A percentile compares a stretch with the other conserved stretches of the same genome.
Conservation (phyloP, 1,140 invertebrate species). For the Chlorops oryzae region DNA sequence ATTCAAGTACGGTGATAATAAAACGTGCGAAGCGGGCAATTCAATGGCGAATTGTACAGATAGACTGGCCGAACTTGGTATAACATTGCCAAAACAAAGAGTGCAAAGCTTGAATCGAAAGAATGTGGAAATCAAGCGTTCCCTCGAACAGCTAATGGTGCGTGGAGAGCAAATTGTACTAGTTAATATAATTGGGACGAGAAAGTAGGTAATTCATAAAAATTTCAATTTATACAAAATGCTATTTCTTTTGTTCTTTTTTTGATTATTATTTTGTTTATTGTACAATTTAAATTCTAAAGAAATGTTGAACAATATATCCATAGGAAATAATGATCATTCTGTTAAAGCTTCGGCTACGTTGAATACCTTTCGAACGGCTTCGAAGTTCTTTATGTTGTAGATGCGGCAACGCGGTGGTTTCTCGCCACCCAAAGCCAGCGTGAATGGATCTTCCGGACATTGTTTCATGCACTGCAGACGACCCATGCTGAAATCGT, state of each 20-base stretch:
- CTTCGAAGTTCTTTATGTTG: conserved; percentile 62
- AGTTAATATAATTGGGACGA: conserved; percentile 22
- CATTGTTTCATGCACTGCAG: conserved; percentile 67
- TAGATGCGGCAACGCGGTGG: conserved; percentile 70
- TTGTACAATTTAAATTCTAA: too few species aligned
- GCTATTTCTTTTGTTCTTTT: too few species aligned
- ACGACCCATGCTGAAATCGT: conserved; percentile 60
- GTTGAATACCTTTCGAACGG: conserved; percentile 49
- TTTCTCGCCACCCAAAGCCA: conserved; percentile 78
- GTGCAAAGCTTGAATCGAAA: conserved; percentile 56
- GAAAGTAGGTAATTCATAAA: too few species aligned
- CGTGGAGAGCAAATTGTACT: conserved; percentile 76
- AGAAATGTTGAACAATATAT: too few species aligned
- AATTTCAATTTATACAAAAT: too few species aligned
- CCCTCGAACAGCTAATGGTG: conserved; percentile 73
- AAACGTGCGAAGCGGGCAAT: conserved; percentile 19
- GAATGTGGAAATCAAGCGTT: conserved; percentile 61
- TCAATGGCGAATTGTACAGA: conserved; percentile 24
- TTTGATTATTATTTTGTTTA: too few species aligned
- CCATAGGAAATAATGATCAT: too few species aligned
- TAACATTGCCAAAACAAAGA: conserved; percentile 48
- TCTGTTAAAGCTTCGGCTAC: conserved; percentile 32
- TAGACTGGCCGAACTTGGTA: conserved; percentile 25
- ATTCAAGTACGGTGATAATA: conserved; percentile 32
- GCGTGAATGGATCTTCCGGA: conserved; percentile 73